Base-by-base conservation (phyloP, 2,888 invertebrate species). In the Hesperia comma region DNA sequence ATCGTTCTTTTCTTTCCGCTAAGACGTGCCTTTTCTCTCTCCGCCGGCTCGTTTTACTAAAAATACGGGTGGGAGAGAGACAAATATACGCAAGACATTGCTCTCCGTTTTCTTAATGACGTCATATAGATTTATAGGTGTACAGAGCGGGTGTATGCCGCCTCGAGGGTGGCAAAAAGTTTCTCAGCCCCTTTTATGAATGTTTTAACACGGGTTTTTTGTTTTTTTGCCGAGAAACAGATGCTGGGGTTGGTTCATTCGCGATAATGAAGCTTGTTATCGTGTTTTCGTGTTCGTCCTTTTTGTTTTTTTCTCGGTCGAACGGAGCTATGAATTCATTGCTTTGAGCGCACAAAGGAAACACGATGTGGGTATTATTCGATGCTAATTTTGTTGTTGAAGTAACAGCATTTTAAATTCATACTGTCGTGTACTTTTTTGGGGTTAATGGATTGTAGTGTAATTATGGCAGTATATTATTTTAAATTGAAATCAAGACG, bases 51-150 rank as follows among this genome's bases (percentile, higher is more conserved):
- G 62, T 54, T 63, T 70, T 67, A 66, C 58, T 71, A 78, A 79
- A 81, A 81, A 79, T 74, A 73, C 71, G 75, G 53, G 86, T 70
- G 75, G 41, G 83, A 91, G 68, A 69, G 83, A 76, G 92, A 87
- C 75, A 71, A 86, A 73, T 84, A 84, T 88, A 82, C 79, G 81
- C 84, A 88, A 91, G 90, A 90, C 81, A 86, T 80, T 84, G 77
- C 81, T 81, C 82, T 81, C 82, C 82, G 87, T 84, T 92, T 92
- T 91, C 92, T 92, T 92, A 88, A 87, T 90, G 91, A 88, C 87
- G 88, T 87, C 87, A 87, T 91, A 89, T 92, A 91, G 92, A 92
- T 90, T 90, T 87, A 89, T 92, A 88, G 88, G 83, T 88, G 86
- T 90, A 84, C 75, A 74, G 74, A 79, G 74, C 73, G 80, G 78